A percentile compares a stretch with the other conserved stretches of the same genome.
These are phyloP conservation scores for Gallirallus australis DNA, from an alignment of 2,797 vertebrate species.

Conservation along the genomic window DNA sequence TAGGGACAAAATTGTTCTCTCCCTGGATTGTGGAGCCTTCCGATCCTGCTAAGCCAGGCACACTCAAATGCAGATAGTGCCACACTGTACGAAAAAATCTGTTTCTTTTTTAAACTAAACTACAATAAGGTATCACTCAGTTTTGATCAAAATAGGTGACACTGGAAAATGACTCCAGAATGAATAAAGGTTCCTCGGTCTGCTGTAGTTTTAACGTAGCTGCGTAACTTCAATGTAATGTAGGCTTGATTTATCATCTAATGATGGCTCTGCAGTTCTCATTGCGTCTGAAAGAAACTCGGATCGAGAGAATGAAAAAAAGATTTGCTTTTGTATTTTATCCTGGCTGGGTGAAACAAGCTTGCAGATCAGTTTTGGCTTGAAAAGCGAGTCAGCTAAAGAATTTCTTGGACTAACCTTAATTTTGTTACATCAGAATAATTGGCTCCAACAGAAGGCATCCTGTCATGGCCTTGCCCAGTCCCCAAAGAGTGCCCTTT, in stretches of 20 bases:
- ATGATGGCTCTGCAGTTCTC: neutral
- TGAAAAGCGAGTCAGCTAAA: slow-evolving; percentile 26
- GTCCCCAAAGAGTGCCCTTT: neutral
- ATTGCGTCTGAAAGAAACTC: neutral
- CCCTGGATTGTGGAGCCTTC: neutral
- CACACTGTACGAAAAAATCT: neutral
- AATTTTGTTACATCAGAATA: slow-evolving; percentile 48
- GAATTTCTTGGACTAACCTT: slow-evolving; percentile 25
- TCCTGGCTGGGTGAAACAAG: neutral
- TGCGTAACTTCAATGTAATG: neutral
- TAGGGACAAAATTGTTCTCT: neutral
- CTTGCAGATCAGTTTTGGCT: neutral
- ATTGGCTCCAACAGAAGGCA: slow-evolving; percentile 30
- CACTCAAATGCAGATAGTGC: neutral
- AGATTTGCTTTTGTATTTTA: neutral
- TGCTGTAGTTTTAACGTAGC: neutral
- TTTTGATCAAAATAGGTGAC: neutral
- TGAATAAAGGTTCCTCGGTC: neutral
- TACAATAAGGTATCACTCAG: neutral
- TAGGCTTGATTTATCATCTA: neutral
- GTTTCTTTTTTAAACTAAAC: neutral
- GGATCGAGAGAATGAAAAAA: neutral
- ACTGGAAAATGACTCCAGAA: neutral
- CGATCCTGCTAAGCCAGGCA: neutral
- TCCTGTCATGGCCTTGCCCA: slow-evolving; percentile 5